Base-by-base conservation (phyloP, 2,797 vertebrate genomes). In the Pyrocephalus nanus region DNA sequence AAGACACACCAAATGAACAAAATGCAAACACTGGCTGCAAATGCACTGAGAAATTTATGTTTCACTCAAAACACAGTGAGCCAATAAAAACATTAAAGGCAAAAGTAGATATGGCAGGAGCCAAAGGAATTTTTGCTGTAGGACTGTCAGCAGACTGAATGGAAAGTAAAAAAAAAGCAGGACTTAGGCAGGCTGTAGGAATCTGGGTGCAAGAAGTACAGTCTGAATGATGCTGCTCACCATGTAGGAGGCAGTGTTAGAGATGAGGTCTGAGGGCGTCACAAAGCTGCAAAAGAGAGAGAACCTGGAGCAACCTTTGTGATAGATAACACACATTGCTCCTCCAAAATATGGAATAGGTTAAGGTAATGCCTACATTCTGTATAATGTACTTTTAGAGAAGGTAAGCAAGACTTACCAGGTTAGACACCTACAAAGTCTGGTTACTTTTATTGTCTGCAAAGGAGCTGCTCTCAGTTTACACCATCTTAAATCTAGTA, bases 81-180 rank as follows among this genome's bases (percentile, higher is more conserved):
- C 16, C 53, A 91, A 61, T 58, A 64, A 92, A 90, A 90, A 61
- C 30, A 71, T 48, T 88, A 76, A 86, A 86, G 42, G 55, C 42
- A 82, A 79, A 90, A 72, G 80, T 54, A 94, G 90, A 67, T 85
- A 79, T 9, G 23, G n/a, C 45, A 87, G 74, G 4, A 89, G 15
- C 40, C 86, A 92, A 70, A 85, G 26, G n/a, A 90, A 45, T 80
- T 92, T 84, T 94, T 93, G 27, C 75, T 71, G 30, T 38, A 70
- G 70, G 19, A 86, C 38, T 54, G 27, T 91, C 43, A 80, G 27
- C 11, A 51, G 55, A 74, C 26, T 54, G 66, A 94, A 76, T 27
- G n/a, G 61, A 88, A 93, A 92, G 53, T 64, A 76, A 73, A 79
- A 66, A 38, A 64, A 67, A 67, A 78, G 51, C n/a, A 85, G 45